Conservation (phyloP, 30 jellyfish, hydroid and myxozoan genomes). For the Aurelia aurita region DNA sequence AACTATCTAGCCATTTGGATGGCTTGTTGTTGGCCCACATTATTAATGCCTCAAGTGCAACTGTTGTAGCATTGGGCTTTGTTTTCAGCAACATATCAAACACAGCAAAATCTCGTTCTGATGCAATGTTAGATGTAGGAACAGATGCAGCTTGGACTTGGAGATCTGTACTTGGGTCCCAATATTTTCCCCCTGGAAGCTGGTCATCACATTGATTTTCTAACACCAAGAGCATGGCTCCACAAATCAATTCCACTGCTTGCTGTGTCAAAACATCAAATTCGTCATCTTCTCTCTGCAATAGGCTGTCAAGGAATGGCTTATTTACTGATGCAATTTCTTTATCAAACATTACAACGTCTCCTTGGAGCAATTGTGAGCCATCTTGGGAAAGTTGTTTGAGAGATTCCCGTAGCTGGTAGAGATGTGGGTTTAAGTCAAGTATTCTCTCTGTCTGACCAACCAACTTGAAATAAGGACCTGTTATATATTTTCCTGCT, state of each 20-base stretch:
- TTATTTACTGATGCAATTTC: background rate
- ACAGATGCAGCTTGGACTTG: constrained; percentile 1
- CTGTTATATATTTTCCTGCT: constrained; percentile 8
- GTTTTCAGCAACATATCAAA: constrained; percentile 10
- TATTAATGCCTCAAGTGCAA: constrained; percentile 9
- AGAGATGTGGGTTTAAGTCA: constrained; percentile 20
- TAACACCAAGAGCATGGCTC: constrained; percentile 15
- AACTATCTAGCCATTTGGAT: constrained; percentile 13
- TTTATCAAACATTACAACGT: too few species aligned
- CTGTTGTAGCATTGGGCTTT: constrained; percentile 26
- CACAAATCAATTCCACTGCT: constrained; percentile 8
- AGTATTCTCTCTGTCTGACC: constrained; percentile 23
- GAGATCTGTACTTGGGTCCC: constrained; percentile 21
- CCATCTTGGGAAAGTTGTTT: too few species aligned
- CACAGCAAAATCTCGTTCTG: constrained; percentile 48
- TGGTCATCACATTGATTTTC: too few species aligned
- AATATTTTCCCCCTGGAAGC: background rate
- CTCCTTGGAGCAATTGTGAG: too few species aligned
- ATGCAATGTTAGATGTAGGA: constrained; percentile 21
- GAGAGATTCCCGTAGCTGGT: background rate
- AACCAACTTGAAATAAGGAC: constrained; percentile 20
- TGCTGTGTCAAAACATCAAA: constrained; percentile 28
- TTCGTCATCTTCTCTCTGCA: constrained; percentile 10
- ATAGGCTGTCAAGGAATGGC: constrained; percentile 4
- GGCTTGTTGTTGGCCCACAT: constrained; percentile 39